Evolutionary conservation across 2,888 invertebrate genomes (phyloP).

Genomic region (Eustalomyia histrio): DNA sequence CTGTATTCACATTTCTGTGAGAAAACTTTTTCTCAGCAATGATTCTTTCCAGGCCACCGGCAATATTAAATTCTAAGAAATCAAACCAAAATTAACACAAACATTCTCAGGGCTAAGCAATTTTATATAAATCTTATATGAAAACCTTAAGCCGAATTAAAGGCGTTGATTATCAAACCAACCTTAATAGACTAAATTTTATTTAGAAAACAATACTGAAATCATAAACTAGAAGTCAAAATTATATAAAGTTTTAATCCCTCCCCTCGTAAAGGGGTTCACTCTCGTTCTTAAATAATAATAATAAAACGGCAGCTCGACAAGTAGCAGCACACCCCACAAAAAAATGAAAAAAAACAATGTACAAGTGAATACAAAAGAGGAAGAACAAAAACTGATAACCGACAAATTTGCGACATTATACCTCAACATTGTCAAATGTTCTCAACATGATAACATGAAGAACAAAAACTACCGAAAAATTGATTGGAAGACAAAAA

Average conservation of each 20-base stretch:
- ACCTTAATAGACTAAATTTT: slow-evolving; percentile 35
- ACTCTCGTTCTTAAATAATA: background rate
- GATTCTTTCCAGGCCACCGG: slow-evolving; percentile 2
- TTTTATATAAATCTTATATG: slow-evolving; percentile 32
- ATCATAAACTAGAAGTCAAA: slow-evolving; percentile 21
- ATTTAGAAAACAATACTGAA: slow-evolving; percentile 6
- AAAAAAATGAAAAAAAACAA: slow-evolving; percentile 16
- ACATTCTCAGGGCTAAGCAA: background rate
- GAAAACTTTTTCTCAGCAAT: too few relatives aligned
- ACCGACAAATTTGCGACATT: slow-evolving; percentile 57
- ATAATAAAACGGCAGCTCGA: slow-evolving; percentile 42
- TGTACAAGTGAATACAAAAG: slow-evolving; percentile 17
- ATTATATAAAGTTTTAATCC: background rate
- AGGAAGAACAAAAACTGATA: slow-evolving; percentile 9
- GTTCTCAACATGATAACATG: slow-evolving; percentile 43
- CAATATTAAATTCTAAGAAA: slow-evolving; percentile 24
- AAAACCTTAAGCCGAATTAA: slow-evolving; percentile 17
- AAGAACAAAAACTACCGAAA: slow-evolving; percentile 26
- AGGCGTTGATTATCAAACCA: slow-evolving; percentile 59
- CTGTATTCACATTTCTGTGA: too few relatives aligned
- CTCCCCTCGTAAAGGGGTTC: background rate
- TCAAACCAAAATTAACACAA: background rate
- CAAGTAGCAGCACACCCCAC: slow-evolving; percentile 60
- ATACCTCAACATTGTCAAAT: slow-evolving; percentile 57
- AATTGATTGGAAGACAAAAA: slow-evolving; percentile 4